Base-by-base conservation (phyloP, 2,113 vertebrate genomes). In the Pampusana beccarii region DNA sequence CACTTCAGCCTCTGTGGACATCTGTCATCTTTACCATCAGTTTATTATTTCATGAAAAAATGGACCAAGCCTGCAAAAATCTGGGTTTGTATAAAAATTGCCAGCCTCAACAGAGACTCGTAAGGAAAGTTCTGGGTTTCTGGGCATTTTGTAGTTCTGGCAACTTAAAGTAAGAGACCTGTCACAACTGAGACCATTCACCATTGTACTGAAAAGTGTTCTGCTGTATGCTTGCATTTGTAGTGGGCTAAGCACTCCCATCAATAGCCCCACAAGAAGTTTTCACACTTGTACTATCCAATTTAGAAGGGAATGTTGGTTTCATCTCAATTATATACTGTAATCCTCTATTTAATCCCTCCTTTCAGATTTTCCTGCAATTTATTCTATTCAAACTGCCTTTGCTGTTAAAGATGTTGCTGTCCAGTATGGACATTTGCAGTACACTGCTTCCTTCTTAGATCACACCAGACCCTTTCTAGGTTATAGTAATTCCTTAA, bases 201-300 rank as follows among this genome's bases (percentile, higher is more conserved):
- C 58, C 74, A 73, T 48, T 86, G 74, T 70, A 58, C 66, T 88
- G 25, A 40, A n/a, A 67, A 82, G 16, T 10, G 5, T 77, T 92
- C 77, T 86, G 40, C 48, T 71, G 33, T 48, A 66, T 18, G 42
- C 61, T 84, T 57, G 65, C 50, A 92, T 86, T 92, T 85, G 36
- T 18, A 66, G 79, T n/a, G 75, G 75, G 50, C 73, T 92, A 85
- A 95, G 62, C 60, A 58, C 34, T 65, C 24, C 74, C 64, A 88
- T 86, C 85, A 91, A 90, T 86, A 85, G 92, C 53, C 19, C 48
- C 78, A 86, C 80, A 96, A 96, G 91, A 46, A 96, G 74, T 93
- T 97, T 96, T 96, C 95, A 97, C 90, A 95, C 88, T 96, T 97
- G 84, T 86, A 93, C 86, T 72, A 86, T 87, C 88, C 95, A 92